A percentile compares a stretch with the other conserved stretches of the same genome.
phyloP scores from a whole-genome alignment of 2,888 invertebrate species.

The Megalurothrips usitatus region DNA sequence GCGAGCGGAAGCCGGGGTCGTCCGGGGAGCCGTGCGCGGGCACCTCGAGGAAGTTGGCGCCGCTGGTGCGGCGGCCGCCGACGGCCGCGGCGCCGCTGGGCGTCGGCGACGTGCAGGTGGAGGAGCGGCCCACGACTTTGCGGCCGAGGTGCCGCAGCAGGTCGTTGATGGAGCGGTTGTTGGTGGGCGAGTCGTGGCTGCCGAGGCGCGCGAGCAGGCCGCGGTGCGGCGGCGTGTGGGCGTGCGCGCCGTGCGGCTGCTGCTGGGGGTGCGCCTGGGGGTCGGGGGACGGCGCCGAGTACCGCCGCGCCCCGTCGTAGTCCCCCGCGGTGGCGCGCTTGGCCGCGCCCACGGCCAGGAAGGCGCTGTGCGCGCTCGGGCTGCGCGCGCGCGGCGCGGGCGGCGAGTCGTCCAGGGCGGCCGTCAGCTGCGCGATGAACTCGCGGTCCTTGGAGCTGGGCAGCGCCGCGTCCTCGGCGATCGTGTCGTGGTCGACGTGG shows the following conservation, averaged over 20 bases:
- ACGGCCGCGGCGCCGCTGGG: constrained; percentile 34
- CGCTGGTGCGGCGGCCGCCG: constrained; percentile 34
- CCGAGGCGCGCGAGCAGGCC: constrained; percentile 24
- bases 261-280: constrained; percentile 10
- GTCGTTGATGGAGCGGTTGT: constrained; percentile 32
- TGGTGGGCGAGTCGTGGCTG: constrained; percentile 23
- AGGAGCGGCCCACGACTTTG: constrained; percentile 33
- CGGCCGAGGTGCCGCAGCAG: constrained; percentile 34
- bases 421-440: constrained; percentile 27
- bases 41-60: constrained; percentile 27
- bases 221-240: constrained; percentile 6
- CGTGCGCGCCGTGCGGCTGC: constrained; percentile 32
- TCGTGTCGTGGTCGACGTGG: constrained; percentile 32
- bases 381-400: constrained; percentile 32
- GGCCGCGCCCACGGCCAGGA: constrained; percentile 50
- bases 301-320: not conserved
- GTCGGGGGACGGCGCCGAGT: constrained; percentile 28
- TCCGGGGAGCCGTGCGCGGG: constrained; percentile 22
- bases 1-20: constrained; percentile 28
- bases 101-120: constrained; percentile 32
- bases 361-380: constrained; percentile 45
- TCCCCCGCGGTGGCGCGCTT: constrained; percentile 37
- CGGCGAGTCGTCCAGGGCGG: constrained; percentile 22
- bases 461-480: constrained; percentile 16
- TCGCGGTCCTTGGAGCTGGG: constrained; percentile 34